These are phyloP conservation scores for Cepaea hortensis DNA, from an alignment of 2,888 invertebrate genomes.

Conservation along the genomic window DNA sequence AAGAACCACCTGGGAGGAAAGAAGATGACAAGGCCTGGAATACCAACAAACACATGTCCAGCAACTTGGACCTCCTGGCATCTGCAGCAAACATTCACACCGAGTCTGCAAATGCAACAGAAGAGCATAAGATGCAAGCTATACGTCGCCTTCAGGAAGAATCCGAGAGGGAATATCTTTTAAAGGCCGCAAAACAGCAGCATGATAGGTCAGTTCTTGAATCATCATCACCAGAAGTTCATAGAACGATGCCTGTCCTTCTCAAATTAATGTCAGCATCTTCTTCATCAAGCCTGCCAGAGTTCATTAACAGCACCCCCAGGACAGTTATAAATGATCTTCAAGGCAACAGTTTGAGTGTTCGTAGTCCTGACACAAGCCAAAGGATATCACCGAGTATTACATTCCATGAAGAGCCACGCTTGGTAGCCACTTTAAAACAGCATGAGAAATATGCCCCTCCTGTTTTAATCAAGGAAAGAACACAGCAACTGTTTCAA, in stretches of 20 bases:
- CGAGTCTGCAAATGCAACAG: neutral
- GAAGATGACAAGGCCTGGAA: neutral
- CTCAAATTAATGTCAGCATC: conserved; percentile 2
- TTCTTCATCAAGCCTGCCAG: neutral
- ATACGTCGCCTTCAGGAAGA: conserved; percentile 16
- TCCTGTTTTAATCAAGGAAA: neutral
- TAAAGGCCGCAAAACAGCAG: neutral
- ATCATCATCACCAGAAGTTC: neutral
- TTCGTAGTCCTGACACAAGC: neutral
- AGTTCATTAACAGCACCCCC: neutral
- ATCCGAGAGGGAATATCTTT: neutral
- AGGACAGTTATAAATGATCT: neutral
- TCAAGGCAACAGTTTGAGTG: neutral
- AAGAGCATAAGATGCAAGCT: conserved; percentile 13
- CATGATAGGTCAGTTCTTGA: neutral
- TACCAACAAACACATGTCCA: neutral
- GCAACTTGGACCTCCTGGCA: conserved; percentile 35
- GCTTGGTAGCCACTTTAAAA: neutral
- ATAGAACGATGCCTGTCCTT: neutral
- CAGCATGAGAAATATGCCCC: neutral
- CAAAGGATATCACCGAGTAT: neutral
- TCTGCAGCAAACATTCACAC: conserved; percentile 39
- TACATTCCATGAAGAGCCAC: neutral
- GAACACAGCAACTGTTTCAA: neutral
- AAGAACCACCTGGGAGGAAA: neutral